Evolutionary conservation across 2,113 vertebrate genomes (phyloP).

Genomic region (Pitta sordida): DNA sequence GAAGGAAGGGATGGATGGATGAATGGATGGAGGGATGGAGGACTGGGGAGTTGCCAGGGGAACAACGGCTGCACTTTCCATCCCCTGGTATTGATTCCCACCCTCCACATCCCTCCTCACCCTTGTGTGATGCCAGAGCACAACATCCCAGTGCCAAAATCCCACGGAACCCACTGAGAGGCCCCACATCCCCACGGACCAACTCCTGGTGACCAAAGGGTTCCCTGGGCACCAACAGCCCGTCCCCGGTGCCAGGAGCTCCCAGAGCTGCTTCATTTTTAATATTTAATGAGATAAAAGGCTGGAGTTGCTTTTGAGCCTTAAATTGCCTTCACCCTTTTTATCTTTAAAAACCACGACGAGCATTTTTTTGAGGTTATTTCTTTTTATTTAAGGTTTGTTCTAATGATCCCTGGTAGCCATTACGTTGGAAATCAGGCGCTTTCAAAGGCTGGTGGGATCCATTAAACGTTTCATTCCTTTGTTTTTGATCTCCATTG

Average conservation of each 20-base stretch:
- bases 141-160: neutral
- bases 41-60: rapidly evolving
- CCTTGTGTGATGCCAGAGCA: neutral
- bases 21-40: neutral
- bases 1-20: neutral
- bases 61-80: neutral
- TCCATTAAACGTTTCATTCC: neutral
- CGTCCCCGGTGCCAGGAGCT: rapidly evolving
- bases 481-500: slow-evolving; percentile 45
- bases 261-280: neutral
- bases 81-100: rapidly evolving
- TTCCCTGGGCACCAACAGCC: neutral
- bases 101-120: neutral
- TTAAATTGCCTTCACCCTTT: slow-evolving; percentile 1
- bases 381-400: neutral
- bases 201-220: rapidly evolving
- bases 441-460: neutral
- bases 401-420: slow-evolving; percentile 34
- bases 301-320: slow-evolving; percentile 25
- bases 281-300: slow-evolving; percentile 45
- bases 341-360: neutral
- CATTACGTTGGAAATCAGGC: slow-evolving; percentile 12
- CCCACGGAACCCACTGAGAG: rapidly evolving
- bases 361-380: neutral
- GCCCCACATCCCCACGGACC: rapidly evolving